Evolutionary conservation across 2,888 invertebrate species (phyloP), one percentile per base, ranked within the genome.

Genomic region (Busseola fusca): DNA sequence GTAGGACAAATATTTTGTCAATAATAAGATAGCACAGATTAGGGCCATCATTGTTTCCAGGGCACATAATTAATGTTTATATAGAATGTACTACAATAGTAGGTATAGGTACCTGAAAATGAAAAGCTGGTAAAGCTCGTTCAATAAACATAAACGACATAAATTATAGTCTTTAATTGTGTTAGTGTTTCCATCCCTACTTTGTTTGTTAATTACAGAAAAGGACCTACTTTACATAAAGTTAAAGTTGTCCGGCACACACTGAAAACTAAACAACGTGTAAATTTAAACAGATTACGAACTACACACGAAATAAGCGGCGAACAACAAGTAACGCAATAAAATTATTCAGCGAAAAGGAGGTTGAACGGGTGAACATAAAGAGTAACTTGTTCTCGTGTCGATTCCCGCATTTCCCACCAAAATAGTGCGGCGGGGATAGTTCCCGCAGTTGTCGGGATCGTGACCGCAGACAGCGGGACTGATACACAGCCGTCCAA

Each of bases 261-360:
- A 73, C 48, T 66, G 74, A 65, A 69, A 76, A 75, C 72, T 72
- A 75, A 69, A 72, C 59, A 75, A 75, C 57, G 59, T 71, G 74
- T 85, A 81, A 78, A 84, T 84, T 81, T 67, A 74, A 85, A 81
- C 82, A 84, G 79, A 86, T 79, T 84, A 85, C 76, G 68, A 75
- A 85, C 78, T 77, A 73, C 69, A 75, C 60, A 58, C 76, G 58
- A 76, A 85, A 85, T 84, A 72, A 84, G 73, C 69, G 69, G 52
- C 62, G 12, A 82, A 84, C 86, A 82, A 84, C 78, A 84, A 86
- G 78, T 82, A 74, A 82, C 56, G 70, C 74, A 78, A 84, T 82
- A 78, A 73, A 86, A 84, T 86, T 82, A 84, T 84, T 86, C 82
- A 82, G 77, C 75, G 64, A 34, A 74, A 69, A 72, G 74, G 30